Evolutionary conservation across 2,797 vertebrate species (phyloP).

Genomic region (Taenioides sp.): DNA sequence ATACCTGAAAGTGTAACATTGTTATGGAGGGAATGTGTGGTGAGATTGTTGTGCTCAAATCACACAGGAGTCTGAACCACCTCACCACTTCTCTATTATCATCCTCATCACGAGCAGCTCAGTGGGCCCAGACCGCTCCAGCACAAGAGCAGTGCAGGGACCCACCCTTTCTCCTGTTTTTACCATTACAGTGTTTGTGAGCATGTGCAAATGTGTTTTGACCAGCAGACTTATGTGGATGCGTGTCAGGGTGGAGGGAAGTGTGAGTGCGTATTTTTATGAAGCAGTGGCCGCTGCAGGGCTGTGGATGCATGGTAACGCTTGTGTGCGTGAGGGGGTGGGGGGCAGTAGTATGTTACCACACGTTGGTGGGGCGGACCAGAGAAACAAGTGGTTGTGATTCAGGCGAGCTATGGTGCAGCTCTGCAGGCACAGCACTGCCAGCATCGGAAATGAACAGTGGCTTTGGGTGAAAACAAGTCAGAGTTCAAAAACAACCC

Average conservation of each 20-base stretch:
- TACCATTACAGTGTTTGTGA: conserved; percentile 67
- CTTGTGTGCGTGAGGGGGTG: conserved; percentile 43
- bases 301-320: conserved; percentile 26
- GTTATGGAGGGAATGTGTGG: neutral
- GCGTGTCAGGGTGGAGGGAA: conserved; percentile 53
- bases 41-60: conserved; percentile 33
- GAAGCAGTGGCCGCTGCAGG: conserved; percentile 42
- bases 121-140: conserved; percentile 49
- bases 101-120: conserved; percentile 31
- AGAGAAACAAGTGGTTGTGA: conserved; percentile 73
- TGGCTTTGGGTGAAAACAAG: conserved; percentile 67
- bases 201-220: conserved; percentile 58
- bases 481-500: conserved; percentile 57
- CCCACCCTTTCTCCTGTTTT: conserved; percentile 73
- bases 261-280: conserved; percentile 61
- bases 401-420: conserved; percentile 66
- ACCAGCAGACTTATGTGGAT: conserved; percentile 32
- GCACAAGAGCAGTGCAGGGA: conserved; percentile 55
- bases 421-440: conserved; percentile 38
- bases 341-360: conserved; percentile 65
- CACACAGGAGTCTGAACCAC: conserved; percentile 65
- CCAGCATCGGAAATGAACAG: conserved; percentile 69
- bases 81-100: conserved; percentile 51
- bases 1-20: neutral
- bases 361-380: conserved; percentile 68